phyloP scores from a whole-genome alignment of 2,888 invertebrate species.

The Hydrotaea cyrtoneurina region DNA sequence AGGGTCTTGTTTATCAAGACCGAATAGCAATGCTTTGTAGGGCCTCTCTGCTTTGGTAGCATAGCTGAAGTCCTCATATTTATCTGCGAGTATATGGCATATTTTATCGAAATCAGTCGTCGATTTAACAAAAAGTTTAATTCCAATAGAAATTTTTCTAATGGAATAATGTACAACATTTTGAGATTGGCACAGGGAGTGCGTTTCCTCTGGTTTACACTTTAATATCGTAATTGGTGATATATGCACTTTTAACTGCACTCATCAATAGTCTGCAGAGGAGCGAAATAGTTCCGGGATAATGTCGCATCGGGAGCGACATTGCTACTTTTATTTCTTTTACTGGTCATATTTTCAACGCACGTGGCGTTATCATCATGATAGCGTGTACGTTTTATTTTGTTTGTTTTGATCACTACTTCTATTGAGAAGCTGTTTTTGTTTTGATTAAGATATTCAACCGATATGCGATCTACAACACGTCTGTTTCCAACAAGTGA shows the following conservation, averaged over 20 bases:
- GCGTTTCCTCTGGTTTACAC: not conserved
- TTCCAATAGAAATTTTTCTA: not conserved
- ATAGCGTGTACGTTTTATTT: too few relatives aligned
- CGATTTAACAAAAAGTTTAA: not conserved
- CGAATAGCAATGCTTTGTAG: too few relatives aligned
- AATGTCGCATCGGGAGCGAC: not conserved
- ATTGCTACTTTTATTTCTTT: not conserved
- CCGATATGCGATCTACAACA: not conserved
- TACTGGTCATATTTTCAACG: not conserved
- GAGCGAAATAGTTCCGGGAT: not conserved
- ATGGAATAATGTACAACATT: not conserved
- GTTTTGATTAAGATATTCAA: not conserved
- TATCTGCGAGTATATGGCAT: not conserved
- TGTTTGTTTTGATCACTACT: too few relatives aligned
- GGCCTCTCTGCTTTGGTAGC: too few relatives aligned
- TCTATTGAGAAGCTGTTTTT: not conserved
- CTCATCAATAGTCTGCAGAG: not conserved
- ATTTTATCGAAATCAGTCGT: not conserved
- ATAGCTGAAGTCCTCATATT: not conserved
- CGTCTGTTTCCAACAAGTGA: not conserved
- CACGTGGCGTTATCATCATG: not conserved
- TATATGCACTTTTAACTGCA: not conserved
- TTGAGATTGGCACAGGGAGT: not conserved
- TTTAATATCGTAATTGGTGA: not conserved
- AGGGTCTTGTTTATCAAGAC: too few relatives aligned